phyloP scores from a whole-genome alignment of 35 echinoderm and acorn worm genomes.

The Ptychodera flava region DNA sequence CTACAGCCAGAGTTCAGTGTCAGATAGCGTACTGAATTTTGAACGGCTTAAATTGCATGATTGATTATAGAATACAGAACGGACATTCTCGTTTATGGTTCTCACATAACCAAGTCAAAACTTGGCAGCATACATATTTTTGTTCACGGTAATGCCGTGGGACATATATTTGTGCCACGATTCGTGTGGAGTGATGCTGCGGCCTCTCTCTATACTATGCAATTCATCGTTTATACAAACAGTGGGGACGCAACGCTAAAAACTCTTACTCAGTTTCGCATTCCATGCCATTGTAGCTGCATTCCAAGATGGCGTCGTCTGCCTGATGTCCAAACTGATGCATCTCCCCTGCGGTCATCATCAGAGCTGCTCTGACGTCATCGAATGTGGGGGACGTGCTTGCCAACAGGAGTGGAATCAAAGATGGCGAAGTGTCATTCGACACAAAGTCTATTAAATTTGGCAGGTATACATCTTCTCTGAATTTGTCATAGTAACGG shows the following conservation, averaged over 20 bases:
- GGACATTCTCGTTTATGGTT: too few relatives aligned
- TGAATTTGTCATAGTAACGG: background rate
- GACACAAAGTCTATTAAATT: background rate
- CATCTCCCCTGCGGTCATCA: background rate
- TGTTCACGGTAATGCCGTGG: background rate
- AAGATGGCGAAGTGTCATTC: background rate
- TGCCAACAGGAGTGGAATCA: background rate
- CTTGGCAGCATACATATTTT: background rate
- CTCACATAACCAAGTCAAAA: too few relatives aligned
- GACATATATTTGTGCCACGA: background rate
- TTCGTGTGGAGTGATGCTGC: background rate
- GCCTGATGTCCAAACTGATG: background rate
- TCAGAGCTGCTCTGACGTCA: background rate
- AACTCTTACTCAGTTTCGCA: background rate
- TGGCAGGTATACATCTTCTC: background rate
- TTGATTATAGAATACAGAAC: too few relatives aligned
- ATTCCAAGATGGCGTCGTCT: background rate
- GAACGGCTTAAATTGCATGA: too few relatives aligned
- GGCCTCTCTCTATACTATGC: too few relatives aligned
- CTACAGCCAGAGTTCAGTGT: too few relatives aligned
- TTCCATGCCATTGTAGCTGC: background rate
- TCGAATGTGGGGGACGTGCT: background rate
- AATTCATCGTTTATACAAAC: too few relatives aligned
- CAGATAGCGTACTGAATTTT: too few relatives aligned
- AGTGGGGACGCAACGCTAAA: too few relatives aligned